Base-by-base conservation (phyloP, 2,113 vertebrate species). In the Macaca nemestrina region DNA sequence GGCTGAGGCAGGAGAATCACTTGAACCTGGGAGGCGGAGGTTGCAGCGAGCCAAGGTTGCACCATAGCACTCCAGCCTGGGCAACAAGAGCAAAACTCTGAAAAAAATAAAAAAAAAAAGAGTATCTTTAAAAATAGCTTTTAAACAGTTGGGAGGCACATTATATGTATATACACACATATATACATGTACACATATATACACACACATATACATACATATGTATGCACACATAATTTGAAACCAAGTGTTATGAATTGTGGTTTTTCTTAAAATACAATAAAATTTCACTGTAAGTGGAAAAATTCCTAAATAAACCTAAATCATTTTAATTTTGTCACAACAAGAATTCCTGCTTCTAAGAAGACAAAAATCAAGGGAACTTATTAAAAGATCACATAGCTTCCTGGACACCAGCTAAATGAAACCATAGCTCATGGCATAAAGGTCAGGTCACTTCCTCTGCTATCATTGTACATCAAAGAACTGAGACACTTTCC, bases 271-370 rank as follows among this genome's bases (percentile, higher is more conserved):
- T 35, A 72, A 88, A 48, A 86, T 72, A 17, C 16, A 48, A 35
- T 35, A 91, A 73, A 94, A 57, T 45, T 70, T 87, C 27, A 88
- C 70, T 48, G 55, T 55, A 70, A 88, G 25, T 94, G 57, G 68
- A 72, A 40, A 67, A 35, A 20, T 48, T 79, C 48, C 8, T 32
- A 23, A 92, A 80, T 84, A 75, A 94, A 30, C 38, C 45, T 25
- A 94, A 84, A 22, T 94, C 10, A 55, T 91, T 95, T 14, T 64
- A 48, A 20, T 88, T 82, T 94, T 87, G 27, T 32, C 25, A 97
- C 40, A 78, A 89, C 5, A 90, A 86, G 32, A 35, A 22, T 78
- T 94, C 38, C 27, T 94, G 32, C 48, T 85, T 94, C 38, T 88
- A 64, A 85, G n/a, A 79, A 95, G n/a, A 78, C 17, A 55, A 83